Conservation (phyloP, 2,888 invertebrate genomes). For the Eupithecia exiguata region DNA sequence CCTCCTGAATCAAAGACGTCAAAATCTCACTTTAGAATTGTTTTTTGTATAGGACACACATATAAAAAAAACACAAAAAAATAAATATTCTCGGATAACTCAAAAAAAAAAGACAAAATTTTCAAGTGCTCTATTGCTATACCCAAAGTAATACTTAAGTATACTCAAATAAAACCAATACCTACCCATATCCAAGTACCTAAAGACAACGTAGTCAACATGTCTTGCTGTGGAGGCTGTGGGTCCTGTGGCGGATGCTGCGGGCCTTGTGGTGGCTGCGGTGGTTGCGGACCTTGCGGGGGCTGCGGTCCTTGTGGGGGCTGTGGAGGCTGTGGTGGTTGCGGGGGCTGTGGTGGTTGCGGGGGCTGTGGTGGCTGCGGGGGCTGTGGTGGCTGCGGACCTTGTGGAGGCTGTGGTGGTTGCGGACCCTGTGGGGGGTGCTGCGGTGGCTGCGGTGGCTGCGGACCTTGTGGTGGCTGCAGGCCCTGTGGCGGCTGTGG, state of each 20-base stretch:
- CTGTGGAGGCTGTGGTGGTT: background rate
- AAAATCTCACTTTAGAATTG: background rate
- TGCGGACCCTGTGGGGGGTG: background rate
- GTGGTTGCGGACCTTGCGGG: background rate
- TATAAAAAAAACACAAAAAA: background rate
- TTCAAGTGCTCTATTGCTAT: background rate
- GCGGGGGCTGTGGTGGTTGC: background rate
- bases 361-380: background rate
- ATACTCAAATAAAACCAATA: background rate
- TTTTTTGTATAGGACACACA: background rate
- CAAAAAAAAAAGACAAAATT: background rate
- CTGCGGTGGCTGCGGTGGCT: background rate
- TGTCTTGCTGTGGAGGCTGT: slow-evolving; percentile 7
- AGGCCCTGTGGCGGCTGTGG: background rate
- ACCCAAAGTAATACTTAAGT: background rate
- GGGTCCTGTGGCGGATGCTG: slow-evolving; percentile 4
- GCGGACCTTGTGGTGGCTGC: background rate
- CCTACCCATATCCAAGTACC: slow-evolving; percentile 1
- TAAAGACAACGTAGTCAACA: background rate
- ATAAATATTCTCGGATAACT: background rate
- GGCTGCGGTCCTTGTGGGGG: background rate
- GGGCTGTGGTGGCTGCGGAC: background rate
- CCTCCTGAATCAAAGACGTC: background rate
- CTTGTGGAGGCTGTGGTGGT: background rate
- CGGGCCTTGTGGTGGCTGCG: background rate